Conservation (phyloP, 1,140 invertebrate genomes). For the Atta texana region DNA sequence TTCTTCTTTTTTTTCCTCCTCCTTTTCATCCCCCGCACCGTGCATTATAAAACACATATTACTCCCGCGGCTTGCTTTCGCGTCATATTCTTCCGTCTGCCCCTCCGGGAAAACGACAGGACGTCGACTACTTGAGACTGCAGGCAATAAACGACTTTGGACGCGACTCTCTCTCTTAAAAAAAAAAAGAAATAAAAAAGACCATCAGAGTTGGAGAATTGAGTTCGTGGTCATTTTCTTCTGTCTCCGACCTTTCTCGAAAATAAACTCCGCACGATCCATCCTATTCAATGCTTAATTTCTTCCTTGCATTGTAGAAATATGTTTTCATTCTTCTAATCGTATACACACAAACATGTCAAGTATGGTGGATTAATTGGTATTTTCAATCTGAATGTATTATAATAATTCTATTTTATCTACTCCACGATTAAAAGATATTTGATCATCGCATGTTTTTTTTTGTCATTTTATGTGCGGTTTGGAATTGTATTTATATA, state of each 20-base stretch:
- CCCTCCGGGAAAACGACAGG: slow-evolving; percentile 37
- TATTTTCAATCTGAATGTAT: not conserved
- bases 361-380: not conserved
- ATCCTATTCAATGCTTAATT: slow-evolving; percentile 20
- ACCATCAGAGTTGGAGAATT: slow-evolving; percentile 27
- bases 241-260: not conserved
- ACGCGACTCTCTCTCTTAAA: slow-evolving; percentile 2
- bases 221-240: slow-evolving; percentile 43
- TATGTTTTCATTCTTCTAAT: slow-evolving; percentile 4
- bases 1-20: slow-evolving; percentile 58
- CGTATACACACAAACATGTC: not conserved
- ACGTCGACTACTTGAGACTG: slow-evolving; percentile 61
- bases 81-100: slow-evolving; percentile 42
- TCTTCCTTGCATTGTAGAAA: not conserved
- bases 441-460: slow-evolving; percentile 28
- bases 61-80: slow-evolving; percentile 54
- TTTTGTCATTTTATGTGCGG: slow-evolving; percentile 26
- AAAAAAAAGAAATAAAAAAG: not conserved
- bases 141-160: slow-evolving; percentile 57
- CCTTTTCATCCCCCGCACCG: slow-evolving; percentile 40
- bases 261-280: slow-evolving; percentile 14
- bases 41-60: slow-evolving; percentile 74
- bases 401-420: slow-evolving; percentile 11
- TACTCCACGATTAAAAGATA: slow-evolving; percentile 7
- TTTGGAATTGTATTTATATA: slow-evolving; percentile 35